A percentile compares a stretch with the other conserved stretches of the same genome.
phyloP scores from a whole-genome alignment of 2,888 invertebrate species.

The Luperina nickerlii region DNA sequence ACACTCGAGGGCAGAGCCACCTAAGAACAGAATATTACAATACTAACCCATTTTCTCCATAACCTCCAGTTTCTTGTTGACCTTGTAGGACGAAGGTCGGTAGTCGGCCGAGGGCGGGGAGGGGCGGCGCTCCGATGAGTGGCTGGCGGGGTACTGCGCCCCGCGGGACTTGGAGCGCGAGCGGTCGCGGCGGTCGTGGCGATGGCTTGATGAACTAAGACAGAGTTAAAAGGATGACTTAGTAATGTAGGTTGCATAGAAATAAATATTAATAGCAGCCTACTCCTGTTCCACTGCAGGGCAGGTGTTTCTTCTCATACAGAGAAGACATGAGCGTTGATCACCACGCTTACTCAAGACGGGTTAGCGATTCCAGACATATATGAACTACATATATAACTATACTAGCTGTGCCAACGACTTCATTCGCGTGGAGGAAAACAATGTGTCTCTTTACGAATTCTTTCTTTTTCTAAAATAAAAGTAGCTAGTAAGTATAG shows the following conservation, averaged over 20 bases:
- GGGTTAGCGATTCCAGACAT: too few species aligned
- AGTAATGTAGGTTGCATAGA: neutral
- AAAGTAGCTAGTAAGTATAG: too few species aligned
- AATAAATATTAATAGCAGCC: neutral
- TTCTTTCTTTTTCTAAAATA: too few species aligned
- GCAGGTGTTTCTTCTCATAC: neutral
- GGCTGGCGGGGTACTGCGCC: conserved; percentile 72
- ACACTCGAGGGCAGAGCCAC: neutral
- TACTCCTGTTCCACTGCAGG: neutral
- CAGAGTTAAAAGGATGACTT: neutral
- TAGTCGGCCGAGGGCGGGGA: conserved; percentile 82
- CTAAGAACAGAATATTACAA: neutral
- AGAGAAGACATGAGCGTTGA: too few species aligned
- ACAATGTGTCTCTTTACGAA: too few species aligned
- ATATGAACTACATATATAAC: too few species aligned
- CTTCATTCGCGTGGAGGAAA: too few species aligned
- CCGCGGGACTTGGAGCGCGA: conserved; percentile 80
- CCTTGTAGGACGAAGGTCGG: conserved; percentile 87
- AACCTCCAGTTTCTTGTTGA: conserved; percentile 87
- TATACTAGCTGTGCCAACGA: too few species aligned
- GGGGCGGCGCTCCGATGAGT: conserved; percentile 72
- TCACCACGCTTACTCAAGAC: too few species aligned
- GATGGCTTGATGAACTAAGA: conserved; percentile 68
- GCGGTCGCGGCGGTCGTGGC: conserved; percentile 70
- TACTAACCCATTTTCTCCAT: conserved; percentile 89